These are phyloP conservation scores for Paracentrotus lividus DNA, from an alignment of 53 echinoderm and acorn worm species.

Conservation along the genomic window DNA sequence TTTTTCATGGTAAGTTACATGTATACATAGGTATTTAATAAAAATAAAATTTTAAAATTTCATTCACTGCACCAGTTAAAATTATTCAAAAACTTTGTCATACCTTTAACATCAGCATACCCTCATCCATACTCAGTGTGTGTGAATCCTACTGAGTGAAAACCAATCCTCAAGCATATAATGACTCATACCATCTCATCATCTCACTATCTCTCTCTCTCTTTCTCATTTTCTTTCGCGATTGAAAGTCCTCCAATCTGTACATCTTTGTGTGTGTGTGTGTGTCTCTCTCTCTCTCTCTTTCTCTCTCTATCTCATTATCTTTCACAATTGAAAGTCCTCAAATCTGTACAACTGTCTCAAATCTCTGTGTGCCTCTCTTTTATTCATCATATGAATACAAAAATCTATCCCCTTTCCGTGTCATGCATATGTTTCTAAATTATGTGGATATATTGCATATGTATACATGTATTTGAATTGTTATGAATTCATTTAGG, in stretches of 20 bases:
- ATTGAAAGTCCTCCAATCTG: not conserved
- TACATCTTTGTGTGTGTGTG: not conserved
- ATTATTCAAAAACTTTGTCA: too few species aligned
- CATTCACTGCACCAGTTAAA: too few species aligned
- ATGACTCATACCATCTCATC: constrained; percentile 56
- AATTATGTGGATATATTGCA: too few species aligned
- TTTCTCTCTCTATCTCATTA: not conserved
- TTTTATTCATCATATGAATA: too few species aligned
- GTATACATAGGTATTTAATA: too few species aligned
- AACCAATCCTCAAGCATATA: constrained; percentile 57
- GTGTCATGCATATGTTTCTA: too few species aligned
- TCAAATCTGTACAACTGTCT: not conserved
- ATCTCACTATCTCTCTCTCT: not conserved
- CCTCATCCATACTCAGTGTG: not conserved
- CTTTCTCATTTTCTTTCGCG: not conserved
- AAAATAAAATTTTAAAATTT: too few species aligned
- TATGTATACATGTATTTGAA: too few species aligned
- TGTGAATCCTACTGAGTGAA: constrained; percentile 61
- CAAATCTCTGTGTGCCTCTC: not conserved
- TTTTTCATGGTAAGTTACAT: too few species aligned
- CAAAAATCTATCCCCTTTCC: too few species aligned
- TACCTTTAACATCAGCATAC: not conserved
- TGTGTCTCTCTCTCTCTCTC: not conserved
- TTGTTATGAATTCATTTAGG: too few species aligned
- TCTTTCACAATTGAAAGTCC: not conserved